phyloP scores from a whole-genome alignment of 2,113 vertebrate genomes.

The Coptodon rendalli region DNA sequence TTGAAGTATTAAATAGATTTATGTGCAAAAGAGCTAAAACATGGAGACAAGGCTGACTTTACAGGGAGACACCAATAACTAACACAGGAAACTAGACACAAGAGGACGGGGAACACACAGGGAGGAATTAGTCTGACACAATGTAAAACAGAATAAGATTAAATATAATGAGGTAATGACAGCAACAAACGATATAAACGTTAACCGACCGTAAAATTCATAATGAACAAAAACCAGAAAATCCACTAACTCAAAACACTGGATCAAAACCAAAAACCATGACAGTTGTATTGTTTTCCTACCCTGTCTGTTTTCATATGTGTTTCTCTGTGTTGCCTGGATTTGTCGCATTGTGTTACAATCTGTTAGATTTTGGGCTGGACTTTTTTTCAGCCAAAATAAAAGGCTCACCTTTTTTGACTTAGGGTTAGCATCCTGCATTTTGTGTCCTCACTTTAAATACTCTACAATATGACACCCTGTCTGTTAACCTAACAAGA shows the following conservation, averaged over 20 bases:
- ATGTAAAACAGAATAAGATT: not conserved
- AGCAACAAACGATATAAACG: not conserved
- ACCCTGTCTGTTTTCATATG: not conserved
- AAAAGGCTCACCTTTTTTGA: too few species aligned
- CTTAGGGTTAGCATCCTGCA: too few species aligned
- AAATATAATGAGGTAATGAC: rapidly evolving
- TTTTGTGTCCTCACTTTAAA: too few species aligned
- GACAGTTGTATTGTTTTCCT: rapidly evolving
- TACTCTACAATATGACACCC: not conserved
- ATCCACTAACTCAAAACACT: not conserved
- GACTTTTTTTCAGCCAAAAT: too few species aligned
- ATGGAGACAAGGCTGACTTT: not conserved
- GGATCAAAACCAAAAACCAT: rapidly evolving
- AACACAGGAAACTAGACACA: not conserved
- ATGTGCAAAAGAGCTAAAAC: not conserved
- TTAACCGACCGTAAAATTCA: rapidly evolving
- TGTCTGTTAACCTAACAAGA: not conserved
- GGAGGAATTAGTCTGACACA: not conserved
- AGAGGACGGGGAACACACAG: not conserved
- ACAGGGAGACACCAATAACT: not conserved
- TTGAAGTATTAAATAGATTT: not conserved
- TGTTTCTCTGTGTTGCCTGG: too few species aligned
- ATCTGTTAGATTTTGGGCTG: too few species aligned
- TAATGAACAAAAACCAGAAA: not conserved
- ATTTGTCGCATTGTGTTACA: too few species aligned